A percentile compares a stretch with the other conserved stretches of the same genome.
These are phyloP conservation scores for Pseudorasbora parva DNA, from an alignment of 2,113 vertebrate species.

Conservation along the genomic window DNA sequence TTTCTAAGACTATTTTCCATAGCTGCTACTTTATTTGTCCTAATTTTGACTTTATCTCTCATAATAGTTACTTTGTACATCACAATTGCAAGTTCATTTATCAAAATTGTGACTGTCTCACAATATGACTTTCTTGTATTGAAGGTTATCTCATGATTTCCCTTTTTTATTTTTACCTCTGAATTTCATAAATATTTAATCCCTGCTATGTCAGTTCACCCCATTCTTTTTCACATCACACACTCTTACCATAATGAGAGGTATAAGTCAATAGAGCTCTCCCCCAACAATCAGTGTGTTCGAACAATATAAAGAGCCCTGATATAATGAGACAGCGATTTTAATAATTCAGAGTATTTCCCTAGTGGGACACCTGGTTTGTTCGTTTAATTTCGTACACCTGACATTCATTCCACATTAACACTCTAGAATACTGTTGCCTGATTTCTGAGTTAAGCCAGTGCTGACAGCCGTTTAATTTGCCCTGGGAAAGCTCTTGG, in stretches of 20 bases:
- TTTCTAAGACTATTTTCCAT: neutral
- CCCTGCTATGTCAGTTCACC: neutral
- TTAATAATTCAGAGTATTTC: conserved; percentile 56
- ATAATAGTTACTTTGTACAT: no score
- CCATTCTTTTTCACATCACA: conserved; percentile 12
- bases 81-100: no score
- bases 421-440: conserved; percentile 33
- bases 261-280: conserved; percentile 42
- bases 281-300: conserved; percentile 41
- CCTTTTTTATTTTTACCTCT: neutral
- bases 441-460: conserved; percentile 39
- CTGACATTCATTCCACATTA: conserved; percentile 54
- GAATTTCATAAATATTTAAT: neutral
- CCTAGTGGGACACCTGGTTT: conserved; percentile 47
- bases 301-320: conserved; percentile 43
- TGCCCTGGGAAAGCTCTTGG: conserved; percentile 36
- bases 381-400: conserved; percentile 52
- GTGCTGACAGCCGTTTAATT: conserved; percentile 51
- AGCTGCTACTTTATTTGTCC: neutral
- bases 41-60: neutral
- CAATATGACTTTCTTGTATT: neutral
- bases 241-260: conserved; percentile 37
- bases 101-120: neutral
- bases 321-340: conserved; percentile 49
- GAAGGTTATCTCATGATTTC: no score